Base-by-base conservation (phyloP, 2,888 invertebrate species). In the Tetragonula carbonaria region DNA sequence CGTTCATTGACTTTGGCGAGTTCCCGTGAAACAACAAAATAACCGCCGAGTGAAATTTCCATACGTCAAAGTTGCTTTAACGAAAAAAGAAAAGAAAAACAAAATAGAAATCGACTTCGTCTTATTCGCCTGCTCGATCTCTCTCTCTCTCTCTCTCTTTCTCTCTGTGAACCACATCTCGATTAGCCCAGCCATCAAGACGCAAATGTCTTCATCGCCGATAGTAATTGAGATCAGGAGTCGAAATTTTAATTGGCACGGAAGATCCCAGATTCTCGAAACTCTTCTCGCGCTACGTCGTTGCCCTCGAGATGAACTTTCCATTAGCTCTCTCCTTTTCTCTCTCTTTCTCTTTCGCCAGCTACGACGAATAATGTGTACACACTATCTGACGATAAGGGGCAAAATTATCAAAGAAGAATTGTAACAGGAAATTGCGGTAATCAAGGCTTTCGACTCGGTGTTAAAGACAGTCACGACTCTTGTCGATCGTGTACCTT, bases 201-300 rank as follows among this genome's bases (percentile, higher is more conserved):
- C 55, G 67, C 57, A 28, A 18, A 67, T 57, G 68, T 75, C 75
- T 75, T 59, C 57, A 75, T 75, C 68, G 57, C 23, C 57, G 33
- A 16, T 53, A 45, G 18, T 62, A 72, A 55, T 74, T 33, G 33
- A 51, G 66, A 62, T 71, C n/a, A 38, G 21, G 71, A 16, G 59
- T 5, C 28, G 57, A 85, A 85, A 85, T 85, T 85, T 85, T 80
- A 85, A 85, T 85, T 74, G 80, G 73, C 76, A 70, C 73, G 63
- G 71, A 16, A 51, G 57, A 79, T 71, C 66, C 74, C 38, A 45
- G 45, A 59, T 76, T 80, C 84, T 51, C 71, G 57, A 80, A 74
- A 74, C 74, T 85, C 67, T 83, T 78, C 84, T 70, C 53, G 67
- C 57, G 67, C 72, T 82, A 57, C 63, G 57, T 62, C 78, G 59